Evolutionary conservation across 2,888 invertebrate species (phyloP), one percentile per base, ranked within the genome.

Genomic region (Stenurella melanura): DNA sequence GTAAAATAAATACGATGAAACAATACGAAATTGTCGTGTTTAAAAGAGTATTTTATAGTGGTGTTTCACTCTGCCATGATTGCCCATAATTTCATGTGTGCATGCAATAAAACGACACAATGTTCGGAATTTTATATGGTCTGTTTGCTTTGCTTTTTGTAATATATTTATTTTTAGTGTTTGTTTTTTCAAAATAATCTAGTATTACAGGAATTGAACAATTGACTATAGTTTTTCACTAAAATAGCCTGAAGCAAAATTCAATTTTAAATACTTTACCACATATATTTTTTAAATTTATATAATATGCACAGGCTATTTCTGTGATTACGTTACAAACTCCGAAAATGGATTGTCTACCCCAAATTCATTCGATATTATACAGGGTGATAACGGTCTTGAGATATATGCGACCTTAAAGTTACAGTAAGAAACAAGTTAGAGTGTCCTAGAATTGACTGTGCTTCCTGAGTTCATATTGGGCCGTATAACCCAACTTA

Each of bases 41-140:
- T 78, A 79, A 81, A 79, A 80, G 82, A 81, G 82, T 83, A 84
- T 85, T 85, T 84, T 82, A 83, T 82, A 83, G 80, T 84, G 81
- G 80, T 83, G 83, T 84, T 83, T 83, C 84, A 79, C 80, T 83
- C 81, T 81, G 85, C 84, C 83, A 86, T 84, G 85, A 86, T 86
- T 86, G 85, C 74, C 81, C 81, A 81, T 84, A 85, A 85, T 84
- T 84, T 85, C 81, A 77, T 82, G 82, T 81, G 82, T 80, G 83
- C 85, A 84, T 85, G 84, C 82, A 79, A 82, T 83, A 82, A 83
- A 83, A 79, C 81, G 82, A 81, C 81, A 83, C 80, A 80, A 76
- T 77, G 80, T 81, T 80, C 80, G 73, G 81, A 83, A 82, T 83
- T 82, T 81, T 81, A 82, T 81, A 81, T 82, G 77, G 78, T 75